Evolutionary conservation across 2,797 vertebrate species (phyloP), one percentile per base, ranked within the genome.

Genomic region (Malacoctenus gilli): DNA sequence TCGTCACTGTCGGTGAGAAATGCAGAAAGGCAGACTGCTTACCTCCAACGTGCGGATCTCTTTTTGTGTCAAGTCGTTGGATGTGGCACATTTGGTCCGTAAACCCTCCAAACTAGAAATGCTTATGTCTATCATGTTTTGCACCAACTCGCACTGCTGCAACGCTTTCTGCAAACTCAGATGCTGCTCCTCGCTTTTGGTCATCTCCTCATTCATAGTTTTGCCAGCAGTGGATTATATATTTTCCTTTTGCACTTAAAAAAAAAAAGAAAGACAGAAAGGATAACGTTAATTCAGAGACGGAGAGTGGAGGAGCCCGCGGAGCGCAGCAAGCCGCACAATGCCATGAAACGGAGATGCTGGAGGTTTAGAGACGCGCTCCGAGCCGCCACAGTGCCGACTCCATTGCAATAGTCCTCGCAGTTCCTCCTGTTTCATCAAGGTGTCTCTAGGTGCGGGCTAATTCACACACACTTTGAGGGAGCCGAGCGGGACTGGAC

Each of bases 121-220:
- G 92, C 96, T 98, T 90, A 98, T 94, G 91, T 98, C 96, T 84
- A 98, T 98, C 95, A 98, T 98, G 83, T 97, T 96, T 73, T 97
- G 96, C 89, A 98, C 95, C 92, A 97, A 88, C 89, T 98, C 95
- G 91, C 96, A 98, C 94, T 98, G 95, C 93, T 97, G 95, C 92
- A 97, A 91, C 89, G 96, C 96, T 94, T 96, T 97, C 86, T 97
- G 95, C 94, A 95, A 93, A 94, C 94, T 95, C 83, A 96, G 91
- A 89, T 92, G 93, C 89, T 92, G 92, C 90, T 95, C 94, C 82
- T 95, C 95, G 93, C 92, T 94, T 93, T 92, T 93, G 88, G 94
- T 93, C 93, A 94, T 94, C 89, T 95, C 94, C 92, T 95, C 95
- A 91, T 95, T 95, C 95, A 96, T 96, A 89, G 92, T 95, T 93